phyloP scores from a whole-genome alignment of 2,888 invertebrate species.

The Nymphalis polychloros region DNA sequence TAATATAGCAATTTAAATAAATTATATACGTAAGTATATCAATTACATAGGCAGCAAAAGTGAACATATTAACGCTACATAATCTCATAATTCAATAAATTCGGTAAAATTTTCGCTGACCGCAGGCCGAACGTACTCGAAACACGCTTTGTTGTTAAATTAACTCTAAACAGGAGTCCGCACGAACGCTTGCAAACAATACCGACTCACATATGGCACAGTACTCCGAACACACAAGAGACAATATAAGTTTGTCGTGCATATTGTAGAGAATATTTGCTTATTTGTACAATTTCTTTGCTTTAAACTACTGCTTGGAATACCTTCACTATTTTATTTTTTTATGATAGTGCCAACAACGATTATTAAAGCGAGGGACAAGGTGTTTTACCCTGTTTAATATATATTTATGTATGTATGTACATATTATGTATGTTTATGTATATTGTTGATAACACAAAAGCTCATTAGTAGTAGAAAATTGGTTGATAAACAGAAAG shows the following conservation, averaged over 20 bases:
- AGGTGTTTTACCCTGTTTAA: no score
- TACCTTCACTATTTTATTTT: neutral
- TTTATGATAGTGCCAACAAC: no score
- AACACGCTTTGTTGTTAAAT: slow-evolving; percentile 13
- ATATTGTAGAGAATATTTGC: slow-evolving; percentile 8
- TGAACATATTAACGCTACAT: neutral
- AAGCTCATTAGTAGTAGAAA: no score
- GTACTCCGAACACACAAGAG: slow-evolving; percentile 7
- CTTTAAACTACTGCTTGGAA: neutral
- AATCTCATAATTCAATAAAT: slow-evolving; percentile 15
- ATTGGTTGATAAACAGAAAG: no score
- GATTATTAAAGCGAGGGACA: no score
- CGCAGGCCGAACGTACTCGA: neutral
- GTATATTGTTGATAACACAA: no score
- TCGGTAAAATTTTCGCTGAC: slow-evolving; percentile 1
- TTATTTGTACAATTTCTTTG: slow-evolving; percentile 23
- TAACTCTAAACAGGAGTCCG: slow-evolving; percentile 18
- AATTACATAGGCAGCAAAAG: neutral
- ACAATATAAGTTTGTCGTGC: slow-evolving; percentile 22
- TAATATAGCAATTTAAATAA: no score
- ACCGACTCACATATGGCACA: slow-evolving; percentile 12
- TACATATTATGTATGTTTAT: no score
- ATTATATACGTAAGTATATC: no score
- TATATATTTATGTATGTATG: no score
- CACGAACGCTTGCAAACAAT: slow-evolving; percentile 17